phyloP scores from a whole-genome alignment of 2,113 vertebrate species.

The Passerina amoena region DNA sequence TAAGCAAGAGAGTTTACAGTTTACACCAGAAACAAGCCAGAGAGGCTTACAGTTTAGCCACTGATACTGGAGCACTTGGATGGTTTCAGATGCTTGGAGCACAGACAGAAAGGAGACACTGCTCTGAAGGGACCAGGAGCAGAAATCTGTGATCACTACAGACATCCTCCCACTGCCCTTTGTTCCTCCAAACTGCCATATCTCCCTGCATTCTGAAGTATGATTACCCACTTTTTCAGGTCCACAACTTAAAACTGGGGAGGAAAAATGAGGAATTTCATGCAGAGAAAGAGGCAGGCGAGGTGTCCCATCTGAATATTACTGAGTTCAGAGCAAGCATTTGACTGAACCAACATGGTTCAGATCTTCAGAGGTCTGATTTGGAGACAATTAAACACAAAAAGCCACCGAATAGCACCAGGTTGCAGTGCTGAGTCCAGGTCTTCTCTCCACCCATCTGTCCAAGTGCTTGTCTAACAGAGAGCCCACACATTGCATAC shows the following conservation, averaged over 20 bases:
- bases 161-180: background rate
- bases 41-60: background rate
- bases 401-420: background rate
- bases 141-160: background rate
- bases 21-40: background rate
- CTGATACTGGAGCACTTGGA: background rate
- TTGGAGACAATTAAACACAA: background rate
- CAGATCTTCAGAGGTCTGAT: background rate
- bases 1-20: background rate
- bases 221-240: background rate
- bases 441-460: background rate
- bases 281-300: background rate
- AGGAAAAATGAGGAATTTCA: background rate
- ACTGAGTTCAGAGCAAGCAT: background rate
- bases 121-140: background rate
- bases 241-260: background rate
- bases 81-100: background rate
- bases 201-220: background rate
- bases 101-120: background rate
- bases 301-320: background rate
- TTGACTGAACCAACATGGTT: background rate
- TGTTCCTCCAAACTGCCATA: background rate
- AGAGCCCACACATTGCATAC: background rate
- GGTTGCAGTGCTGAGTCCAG: background rate
- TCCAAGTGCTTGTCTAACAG: background rate